Base-by-base conservation (phyloP, 1,140 invertebrate species). In the Pseudomyrmex dendroicus region DNA sequence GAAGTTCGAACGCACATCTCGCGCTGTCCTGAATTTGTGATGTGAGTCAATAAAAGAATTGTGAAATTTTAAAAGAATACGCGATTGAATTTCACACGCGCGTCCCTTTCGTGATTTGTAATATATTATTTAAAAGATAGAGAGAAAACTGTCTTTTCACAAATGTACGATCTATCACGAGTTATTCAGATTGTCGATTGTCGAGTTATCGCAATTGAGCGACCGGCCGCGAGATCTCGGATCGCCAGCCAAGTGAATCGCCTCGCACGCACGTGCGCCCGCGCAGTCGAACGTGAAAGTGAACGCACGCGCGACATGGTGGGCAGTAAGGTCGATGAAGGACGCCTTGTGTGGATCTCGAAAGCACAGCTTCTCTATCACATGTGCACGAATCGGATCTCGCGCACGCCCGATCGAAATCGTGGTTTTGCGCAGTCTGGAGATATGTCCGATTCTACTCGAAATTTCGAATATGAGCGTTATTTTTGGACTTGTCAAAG, bases 271-370 rank as follows among this genome's bases (percentile, higher is more conserved):
- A 86, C 82, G 77, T 89, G 84, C 68, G 82, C 70, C 9, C 61
- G 82, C 82, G 82, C 82, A 70, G 61, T 72, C 86, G 72, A 77
- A 86, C 77, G 86, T 84, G 89, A 90, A 91, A 91, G 90, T 91
- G 84, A 90, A 87, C 80, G 86, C 82, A 83, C 63, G 73, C 66
- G 64, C 74, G 54, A 73, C 54, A 73, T 59, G 83, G 87, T 82
- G 67, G 82, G 84, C 62, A 70, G 84, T 89, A 92, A 92, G 91
- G 91, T 91, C 91, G 90, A 77, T 64, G 89, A 92, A 92, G 91
- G 90, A 91, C 91, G 90, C 68, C 17, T 78, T 46, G 63, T 54
- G 64, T 64, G 83, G 67, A 86, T 76, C 56, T 63, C 83, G 35
- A 35, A 52, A 61, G 52, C 61, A 63, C 59, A 5, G 20, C 48